Evolutionary conservation across 2,797 vertebrate genomes (phyloP).

Genomic region (Bryconaethiops microstoma): DNA sequence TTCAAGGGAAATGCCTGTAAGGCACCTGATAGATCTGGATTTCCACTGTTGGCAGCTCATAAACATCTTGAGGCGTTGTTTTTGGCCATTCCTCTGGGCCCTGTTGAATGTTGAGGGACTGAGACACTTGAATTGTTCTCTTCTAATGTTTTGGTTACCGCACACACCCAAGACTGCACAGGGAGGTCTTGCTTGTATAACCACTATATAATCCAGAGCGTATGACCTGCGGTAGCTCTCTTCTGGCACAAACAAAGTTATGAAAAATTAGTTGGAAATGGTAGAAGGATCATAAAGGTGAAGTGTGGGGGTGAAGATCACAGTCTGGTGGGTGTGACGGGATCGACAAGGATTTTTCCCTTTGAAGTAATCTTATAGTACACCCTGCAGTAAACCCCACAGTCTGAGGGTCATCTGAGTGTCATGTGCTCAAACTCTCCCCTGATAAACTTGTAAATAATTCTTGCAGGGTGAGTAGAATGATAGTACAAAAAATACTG

Average conservation of each 20-base stretch:
- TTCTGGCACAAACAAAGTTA: constrained; percentile 12
- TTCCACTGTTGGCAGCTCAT: constrained; percentile 11
- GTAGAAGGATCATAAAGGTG: not conserved
- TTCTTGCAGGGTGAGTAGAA: not conserved
- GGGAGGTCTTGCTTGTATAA: constrained; percentile 24
- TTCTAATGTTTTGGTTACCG: not conserved
- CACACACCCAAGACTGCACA: constrained; percentile 18
- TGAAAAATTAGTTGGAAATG: not conserved
- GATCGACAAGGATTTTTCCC: constrained; percentile 7
- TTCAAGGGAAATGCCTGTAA: constrained; percentile 33
- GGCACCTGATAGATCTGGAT: constrained; percentile 11
- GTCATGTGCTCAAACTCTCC: not conserved
- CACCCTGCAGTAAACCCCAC: constrained; percentile 12
- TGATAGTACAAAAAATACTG: not conserved
- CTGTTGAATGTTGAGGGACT: not conserved
- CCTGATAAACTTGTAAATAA: not conserved
- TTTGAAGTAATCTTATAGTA: constrained; percentile 20
- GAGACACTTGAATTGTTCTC: not conserved
- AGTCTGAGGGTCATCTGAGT: not conserved
- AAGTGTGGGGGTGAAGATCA: constrained; percentile 26
- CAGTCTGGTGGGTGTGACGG: constrained; percentile 28
- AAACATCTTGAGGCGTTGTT: constrained; percentile 40
- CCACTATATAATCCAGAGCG: not conserved
- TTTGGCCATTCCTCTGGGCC: constrained; percentile 29
- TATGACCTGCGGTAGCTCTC: not conserved